These are phyloP conservation scores for Corythornis leucogaster DNA, from an alignment of 2,797 vertebrate genomes.

Conservation along the genomic window DNA sequence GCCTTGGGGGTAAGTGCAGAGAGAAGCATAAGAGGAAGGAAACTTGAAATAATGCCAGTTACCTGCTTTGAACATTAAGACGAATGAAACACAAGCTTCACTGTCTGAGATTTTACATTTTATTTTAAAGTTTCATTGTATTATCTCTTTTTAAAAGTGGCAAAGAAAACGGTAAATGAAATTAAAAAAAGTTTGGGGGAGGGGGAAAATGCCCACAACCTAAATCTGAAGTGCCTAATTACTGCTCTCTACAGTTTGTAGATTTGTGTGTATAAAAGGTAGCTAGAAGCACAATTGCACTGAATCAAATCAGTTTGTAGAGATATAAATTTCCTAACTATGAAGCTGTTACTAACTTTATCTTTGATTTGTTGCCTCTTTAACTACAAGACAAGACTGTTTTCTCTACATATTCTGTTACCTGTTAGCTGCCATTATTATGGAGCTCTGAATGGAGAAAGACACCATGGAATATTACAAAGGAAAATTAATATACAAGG, in stretches of 20 bases:
- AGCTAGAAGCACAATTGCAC: not conserved
- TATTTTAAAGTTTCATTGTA: not conserved
- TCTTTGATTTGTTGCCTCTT: not conserved
- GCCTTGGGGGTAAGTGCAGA: not conserved
- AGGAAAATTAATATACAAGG: not conserved
- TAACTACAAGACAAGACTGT: not conserved
- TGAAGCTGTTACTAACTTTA: not conserved
- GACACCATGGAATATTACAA: not conserved
- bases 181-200: too few relatives aligned
- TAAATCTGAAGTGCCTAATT: not conserved
- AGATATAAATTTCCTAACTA: not conserved
- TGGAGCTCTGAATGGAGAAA: not conserved
- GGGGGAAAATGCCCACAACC: not conserved
- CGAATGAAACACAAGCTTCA: not conserved
- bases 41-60: constrained; percentile 22
- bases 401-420: not conserved
- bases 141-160: not conserved
- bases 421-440: not conserved
- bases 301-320: not conserved
- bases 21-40: not conserved
- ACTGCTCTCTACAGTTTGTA: not conserved
- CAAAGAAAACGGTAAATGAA: not conserved
- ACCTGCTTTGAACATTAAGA: constrained; percentile 35
- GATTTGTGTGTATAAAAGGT: not conserved
- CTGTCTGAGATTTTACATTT: constrained; percentile 11